Evolutionary conservation across 2,113 vertebrate genomes (phyloP).

Genomic region (Brachypodius melanocephalos): DNA sequence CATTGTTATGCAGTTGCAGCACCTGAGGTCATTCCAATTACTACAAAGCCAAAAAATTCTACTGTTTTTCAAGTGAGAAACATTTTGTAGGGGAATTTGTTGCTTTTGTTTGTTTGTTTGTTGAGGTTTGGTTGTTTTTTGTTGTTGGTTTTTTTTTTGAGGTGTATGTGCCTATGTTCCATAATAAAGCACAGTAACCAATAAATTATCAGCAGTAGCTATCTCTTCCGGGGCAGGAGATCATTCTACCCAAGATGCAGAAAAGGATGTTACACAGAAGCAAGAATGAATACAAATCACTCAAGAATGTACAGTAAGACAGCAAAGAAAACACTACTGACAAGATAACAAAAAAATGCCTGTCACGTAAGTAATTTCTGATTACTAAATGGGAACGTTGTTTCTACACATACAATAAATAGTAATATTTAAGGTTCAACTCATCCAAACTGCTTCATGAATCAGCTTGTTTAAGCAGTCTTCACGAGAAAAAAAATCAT

Average conservation of each 20-base stretch:
- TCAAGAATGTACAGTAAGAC: not conserved
- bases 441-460: not conserved
- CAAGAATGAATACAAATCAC: not conserved
- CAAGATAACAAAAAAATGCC: not conserved
- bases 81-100: not conserved
- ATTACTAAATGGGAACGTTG: not conserved
- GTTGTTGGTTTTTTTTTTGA: not conserved
- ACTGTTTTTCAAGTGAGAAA: not conserved
- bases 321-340: not conserved
- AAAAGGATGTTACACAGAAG: not conserved
- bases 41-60: not conserved
- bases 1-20: not conserved
- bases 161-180: not conserved
- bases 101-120: not conserved
- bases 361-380: not conserved
- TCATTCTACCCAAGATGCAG: not conserved
- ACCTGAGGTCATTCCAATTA: not conserved
- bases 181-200: not conserved
- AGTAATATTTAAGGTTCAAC: not conserved
- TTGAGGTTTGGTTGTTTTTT: no score
- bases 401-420: not conserved
- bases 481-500: not conserved
- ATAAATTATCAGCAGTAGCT: not conserved
- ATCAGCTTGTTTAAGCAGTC: not conserved
- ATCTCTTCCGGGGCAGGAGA: not conserved